A percentile compares a stretch with the other conserved stretches of the same genome.
phyloP scores from a whole-genome alignment of 2,888 invertebrate genomes.

The Netelia melanura region DNA sequence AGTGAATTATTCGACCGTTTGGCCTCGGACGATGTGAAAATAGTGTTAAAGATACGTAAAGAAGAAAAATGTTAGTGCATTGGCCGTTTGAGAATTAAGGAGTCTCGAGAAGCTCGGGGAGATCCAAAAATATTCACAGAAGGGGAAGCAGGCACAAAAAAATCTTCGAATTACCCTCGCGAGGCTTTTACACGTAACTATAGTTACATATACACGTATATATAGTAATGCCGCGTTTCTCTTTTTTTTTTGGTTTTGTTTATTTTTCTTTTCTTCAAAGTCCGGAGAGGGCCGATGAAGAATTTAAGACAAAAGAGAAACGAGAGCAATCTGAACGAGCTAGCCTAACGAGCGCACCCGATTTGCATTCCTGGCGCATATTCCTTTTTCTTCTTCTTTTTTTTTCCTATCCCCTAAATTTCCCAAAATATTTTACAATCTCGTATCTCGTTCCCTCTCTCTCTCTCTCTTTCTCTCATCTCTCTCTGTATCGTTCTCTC shows the following conservation, averaged over 20 bases:
- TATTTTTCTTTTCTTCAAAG: neutral
- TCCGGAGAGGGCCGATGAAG: conserved; percentile 32
- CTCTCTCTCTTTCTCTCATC: conserved; percentile 24
- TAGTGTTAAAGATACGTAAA: conserved; percentile 36
- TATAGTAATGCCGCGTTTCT: conserved; percentile 9
- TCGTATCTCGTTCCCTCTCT: conserved; percentile 19
- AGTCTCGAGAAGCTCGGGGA: neutral
- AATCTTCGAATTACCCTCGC: conserved; percentile 1
- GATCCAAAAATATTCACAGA: conserved; percentile 2
- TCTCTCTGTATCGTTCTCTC: neutral
- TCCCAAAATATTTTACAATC: conserved; percentile 67
- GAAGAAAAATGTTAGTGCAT: conserved; percentile 7
- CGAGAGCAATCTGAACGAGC: conserved; percentile 42
- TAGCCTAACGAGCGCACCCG: conserved; percentile 61
- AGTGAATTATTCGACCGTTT: conserved; percentile 65
- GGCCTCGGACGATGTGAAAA: conserved; percentile 43
- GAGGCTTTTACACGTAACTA: conserved; percentile 18
- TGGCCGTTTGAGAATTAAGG: conserved; percentile 21
- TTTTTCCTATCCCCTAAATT: conserved; percentile 62
- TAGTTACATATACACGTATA: conserved; percentile 8
- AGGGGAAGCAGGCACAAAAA: neutral
- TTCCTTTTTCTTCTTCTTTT: conserved; percentile 6
- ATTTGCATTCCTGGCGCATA: conserved; percentile 56
- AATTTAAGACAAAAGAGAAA: conserved; percentile 54
- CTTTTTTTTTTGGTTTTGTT: neutral